phyloP scores from a whole-genome alignment of 2,888 invertebrate species.

The Bellardia bayeri region DNA sequence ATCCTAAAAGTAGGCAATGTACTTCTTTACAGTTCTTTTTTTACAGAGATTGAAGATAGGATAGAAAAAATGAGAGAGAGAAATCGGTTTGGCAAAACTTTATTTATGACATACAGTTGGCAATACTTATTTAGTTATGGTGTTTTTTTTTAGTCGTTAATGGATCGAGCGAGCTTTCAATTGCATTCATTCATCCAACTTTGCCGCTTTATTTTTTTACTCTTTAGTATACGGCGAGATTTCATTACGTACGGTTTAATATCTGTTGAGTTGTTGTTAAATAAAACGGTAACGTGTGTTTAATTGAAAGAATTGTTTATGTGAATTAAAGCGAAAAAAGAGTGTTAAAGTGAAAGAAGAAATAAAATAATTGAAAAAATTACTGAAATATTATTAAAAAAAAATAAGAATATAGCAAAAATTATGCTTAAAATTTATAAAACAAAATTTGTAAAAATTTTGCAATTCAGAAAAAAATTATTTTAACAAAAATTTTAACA shows the following conservation, averaged over 20 bases:
- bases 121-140: not conserved
- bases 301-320: conserved; percentile 13
- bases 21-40: too few relatives aligned
- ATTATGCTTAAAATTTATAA: conserved; percentile 42
- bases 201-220: conserved; percentile 46
- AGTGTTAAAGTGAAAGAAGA: conserved; percentile 30
- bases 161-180: conserved; percentile 62
- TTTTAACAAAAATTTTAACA: conserved; percentile 11
- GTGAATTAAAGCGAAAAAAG: not conserved
- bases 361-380: conserved; percentile 19
- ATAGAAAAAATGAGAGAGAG: too few relatives aligned
- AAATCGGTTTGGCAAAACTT: not conserved
- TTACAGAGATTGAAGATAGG: too few relatives aligned
- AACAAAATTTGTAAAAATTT: conserved; percentile 34
- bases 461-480: conserved; percentile 34
- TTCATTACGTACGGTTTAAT: conserved; percentile 49
- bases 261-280: not conserved
- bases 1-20: too few relatives aligned
- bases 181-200: conserved; percentile 56
- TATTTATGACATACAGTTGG: conserved; percentile 4
- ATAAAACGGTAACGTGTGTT: conserved; percentile 45
- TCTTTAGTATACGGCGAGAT: conserved; percentile 65
- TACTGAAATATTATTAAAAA: conserved; percentile 14
- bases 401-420: conserved; percentile 10
- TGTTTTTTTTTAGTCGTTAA: conserved; percentile 34